Evolutionary conservation across 2,888 invertebrate genomes (phyloP).

Genomic region (Exephanes ischioxanthus): DNA sequence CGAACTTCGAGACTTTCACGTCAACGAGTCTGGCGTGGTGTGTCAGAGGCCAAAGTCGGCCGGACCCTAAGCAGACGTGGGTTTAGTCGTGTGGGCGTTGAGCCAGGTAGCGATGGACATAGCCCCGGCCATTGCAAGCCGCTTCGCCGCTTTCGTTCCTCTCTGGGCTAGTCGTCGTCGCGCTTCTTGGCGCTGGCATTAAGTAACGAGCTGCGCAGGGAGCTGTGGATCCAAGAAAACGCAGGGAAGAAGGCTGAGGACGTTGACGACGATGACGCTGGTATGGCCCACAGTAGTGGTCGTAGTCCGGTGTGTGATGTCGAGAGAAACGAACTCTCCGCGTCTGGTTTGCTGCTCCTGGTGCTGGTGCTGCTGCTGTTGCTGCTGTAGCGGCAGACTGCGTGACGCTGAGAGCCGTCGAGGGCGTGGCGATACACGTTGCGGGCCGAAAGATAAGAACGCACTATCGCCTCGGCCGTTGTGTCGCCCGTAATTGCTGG

Average conservation of each 20-base stretch:
- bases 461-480: constrained; percentile 61
- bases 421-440: constrained; percentile 75
- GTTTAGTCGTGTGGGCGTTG: constrained; percentile 57
- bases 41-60: constrained; percentile 15
- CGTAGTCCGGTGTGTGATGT: constrained; percentile 30
- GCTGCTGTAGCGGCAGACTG: constrained; percentile 74
- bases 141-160: background rate
- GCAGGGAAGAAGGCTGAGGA: constrained; percentile 4
- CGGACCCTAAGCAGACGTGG: constrained; percentile 35
- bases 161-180: constrained; percentile 11
- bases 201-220: constrained; percentile 65
- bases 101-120: constrained; percentile 39
- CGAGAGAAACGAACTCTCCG: constrained; percentile 48
- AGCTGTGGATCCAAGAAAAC: constrained; percentile 27
- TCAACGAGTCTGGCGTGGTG: constrained; percentile 10
- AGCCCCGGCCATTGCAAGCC: constrained; percentile 18
- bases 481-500: constrained; percentile 66
- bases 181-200: constrained; percentile 49
- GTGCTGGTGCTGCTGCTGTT: constrained; percentile 28
- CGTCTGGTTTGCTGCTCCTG: background rate
- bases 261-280: constrained; percentile 42
- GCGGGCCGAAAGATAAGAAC: constrained; percentile 70
- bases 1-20: constrained; percentile 46
- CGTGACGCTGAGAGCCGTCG: constrained; percentile 74
- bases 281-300: constrained; percentile 19